phyloP scores from a whole-genome alignment of 2,888 invertebrate genomes.

The Druceiella hillmani region DNA sequence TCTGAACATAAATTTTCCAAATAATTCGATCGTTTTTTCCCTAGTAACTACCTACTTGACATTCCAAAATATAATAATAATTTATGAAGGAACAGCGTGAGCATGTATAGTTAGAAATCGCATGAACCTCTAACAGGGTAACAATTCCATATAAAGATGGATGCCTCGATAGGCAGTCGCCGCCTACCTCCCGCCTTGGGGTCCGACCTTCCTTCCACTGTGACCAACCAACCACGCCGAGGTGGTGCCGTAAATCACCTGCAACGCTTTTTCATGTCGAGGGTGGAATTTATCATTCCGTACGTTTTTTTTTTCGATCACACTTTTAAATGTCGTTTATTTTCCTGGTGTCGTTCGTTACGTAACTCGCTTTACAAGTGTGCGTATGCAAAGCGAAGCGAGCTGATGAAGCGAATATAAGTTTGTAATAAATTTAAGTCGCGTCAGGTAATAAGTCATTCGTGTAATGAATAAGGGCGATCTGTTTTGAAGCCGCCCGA shows the following conservation, averaged over 20 bases:
- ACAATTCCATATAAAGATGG: neutral
- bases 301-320: conserved; percentile 41
- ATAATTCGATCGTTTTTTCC: too few species aligned
- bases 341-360: conserved; percentile 40
- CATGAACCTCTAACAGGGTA: neutral
- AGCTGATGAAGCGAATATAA: conserved; percentile 46
- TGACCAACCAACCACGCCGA: neutral
- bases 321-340: conserved; percentile 50
- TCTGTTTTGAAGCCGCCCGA: conserved; percentile 52
- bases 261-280: conserved; percentile 44
- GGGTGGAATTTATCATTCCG: conserved; percentile 48
- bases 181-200: neutral
- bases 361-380: conserved; percentile 35
- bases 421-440: conserved; percentile 43
- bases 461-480: conserved; percentile 54
- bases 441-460: conserved; percentile 46
- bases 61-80: too few species aligned
- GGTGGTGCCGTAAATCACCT: conserved; percentile 44
- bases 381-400: too few species aligned
- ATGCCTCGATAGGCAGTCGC: neutral
- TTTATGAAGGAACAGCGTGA: too few species aligned
- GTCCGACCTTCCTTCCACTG: too few species aligned
- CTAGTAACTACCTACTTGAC: too few species aligned
- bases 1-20: too few species aligned
- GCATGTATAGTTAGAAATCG: neutral